These are phyloP conservation scores for Muschampia plurimacula DNA, from an alignment of 2,888 invertebrate species.

Conservation along the genomic window DNA sequence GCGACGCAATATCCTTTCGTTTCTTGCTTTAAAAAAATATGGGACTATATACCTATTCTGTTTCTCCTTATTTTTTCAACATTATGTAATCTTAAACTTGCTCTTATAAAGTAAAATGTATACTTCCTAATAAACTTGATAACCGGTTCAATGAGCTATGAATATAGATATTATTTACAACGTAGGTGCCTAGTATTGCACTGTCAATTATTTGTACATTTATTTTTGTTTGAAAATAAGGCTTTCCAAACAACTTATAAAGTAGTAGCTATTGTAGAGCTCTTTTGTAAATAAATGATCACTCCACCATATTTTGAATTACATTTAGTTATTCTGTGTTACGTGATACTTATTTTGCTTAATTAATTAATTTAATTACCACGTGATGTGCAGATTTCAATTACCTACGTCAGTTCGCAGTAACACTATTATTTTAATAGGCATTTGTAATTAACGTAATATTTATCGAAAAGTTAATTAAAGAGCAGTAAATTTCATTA, in stretches of 20 bases:
- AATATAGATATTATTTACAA: too few relatives aligned
- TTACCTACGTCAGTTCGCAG: neutral
- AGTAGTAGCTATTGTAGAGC: too few relatives aligned
- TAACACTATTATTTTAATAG: neutral
- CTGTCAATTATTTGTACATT: too few relatives aligned
- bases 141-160: too few relatives aligned
- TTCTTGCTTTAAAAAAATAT: neutral
- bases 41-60: neutral
- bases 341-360: neutral
- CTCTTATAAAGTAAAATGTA: too few relatives aligned
- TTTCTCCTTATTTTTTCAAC: neutral
- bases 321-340: neutral
- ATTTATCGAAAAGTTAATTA: constrained; percentile 2
- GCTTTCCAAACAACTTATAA: too few relatives aligned
- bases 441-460: constrained; percentile 1
- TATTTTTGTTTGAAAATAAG: too few relatives aligned
- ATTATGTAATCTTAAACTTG: too few relatives aligned
- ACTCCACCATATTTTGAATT: neutral
- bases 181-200: too few relatives aligned
- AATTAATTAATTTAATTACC: neutral
- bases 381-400: constrained; percentile 8
- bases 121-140: too few relatives aligned
- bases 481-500: neutral
- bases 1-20: neutral
- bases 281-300: too few relatives aligned